Conservation (phyloP, 2,888 invertebrate genomes). For the Ectemnius lituratus region DNA sequence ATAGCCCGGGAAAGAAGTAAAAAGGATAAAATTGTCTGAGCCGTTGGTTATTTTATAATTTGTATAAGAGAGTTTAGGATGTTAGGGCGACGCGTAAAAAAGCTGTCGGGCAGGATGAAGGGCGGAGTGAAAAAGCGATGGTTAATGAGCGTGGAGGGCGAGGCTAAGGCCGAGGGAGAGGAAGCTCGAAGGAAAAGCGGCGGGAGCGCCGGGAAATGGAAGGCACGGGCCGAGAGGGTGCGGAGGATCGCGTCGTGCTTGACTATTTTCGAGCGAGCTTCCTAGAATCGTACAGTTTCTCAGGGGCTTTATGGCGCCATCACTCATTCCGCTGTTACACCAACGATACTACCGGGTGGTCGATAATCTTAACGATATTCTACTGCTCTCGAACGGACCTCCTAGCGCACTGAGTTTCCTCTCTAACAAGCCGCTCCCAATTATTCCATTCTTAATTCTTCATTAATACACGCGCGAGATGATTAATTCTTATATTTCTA, state of each 20-base stretch:
- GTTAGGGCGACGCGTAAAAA: no score
- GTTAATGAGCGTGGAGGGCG: no score
- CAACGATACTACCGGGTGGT: slow-evolving; percentile 39
- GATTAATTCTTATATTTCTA: no score
- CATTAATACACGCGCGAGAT: no score
- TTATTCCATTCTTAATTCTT: no score
- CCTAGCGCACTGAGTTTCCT: neutral
- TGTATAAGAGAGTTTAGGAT: no score
- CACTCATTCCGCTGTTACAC: slow-evolving; percentile 56
- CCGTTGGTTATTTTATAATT: no score
- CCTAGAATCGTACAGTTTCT: slow-evolving; percentile 63
- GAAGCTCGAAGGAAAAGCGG: slow-evolving; percentile 22
- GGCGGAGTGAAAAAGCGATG: neutral
- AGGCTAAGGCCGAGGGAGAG: neutral
- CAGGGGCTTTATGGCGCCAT: slow-evolving; percentile 60
- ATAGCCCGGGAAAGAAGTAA: no score
- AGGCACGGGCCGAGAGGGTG: slow-evolving; percentile 54
- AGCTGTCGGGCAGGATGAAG: no score
- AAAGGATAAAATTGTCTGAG: no score
- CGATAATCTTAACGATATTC: slow-evolving; percentile 38
- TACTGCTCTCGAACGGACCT: neutral
- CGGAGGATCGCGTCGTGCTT: slow-evolving; percentile 54
- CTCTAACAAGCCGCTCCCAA: neutral
- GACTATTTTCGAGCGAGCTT: slow-evolving; percentile 65
- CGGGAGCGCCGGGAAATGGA: slow-evolving; percentile 34